These are phyloP conservation scores for Hippocampus zosterae DNA, from an alignment of 2,113 vertebrate species.

Conservation along the genomic window DNA sequence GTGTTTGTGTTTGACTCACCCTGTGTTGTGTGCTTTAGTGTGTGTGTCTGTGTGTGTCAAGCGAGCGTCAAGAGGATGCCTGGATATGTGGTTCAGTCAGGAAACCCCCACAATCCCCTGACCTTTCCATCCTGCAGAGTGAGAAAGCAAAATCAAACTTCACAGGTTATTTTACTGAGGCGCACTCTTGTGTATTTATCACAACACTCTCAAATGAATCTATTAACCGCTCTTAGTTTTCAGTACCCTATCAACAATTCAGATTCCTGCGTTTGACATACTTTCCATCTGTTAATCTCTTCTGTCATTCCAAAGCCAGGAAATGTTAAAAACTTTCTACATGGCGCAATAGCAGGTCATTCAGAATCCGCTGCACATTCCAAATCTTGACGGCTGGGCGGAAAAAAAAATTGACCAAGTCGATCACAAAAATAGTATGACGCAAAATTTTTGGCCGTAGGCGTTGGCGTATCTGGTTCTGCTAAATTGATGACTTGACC, in stretches of 20 bases:
- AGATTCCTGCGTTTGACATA: background rate
- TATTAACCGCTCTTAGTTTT: constrained; percentile 9
- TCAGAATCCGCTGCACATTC: background rate
- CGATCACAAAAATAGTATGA: too few species aligned
- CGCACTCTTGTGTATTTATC: constrained; percentile 25
- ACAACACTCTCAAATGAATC: constrained; percentile 15
- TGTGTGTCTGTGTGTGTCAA: constrained; percentile 36
- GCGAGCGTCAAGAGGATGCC: constrained; percentile 55
- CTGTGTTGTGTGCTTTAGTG: constrained; percentile 14
- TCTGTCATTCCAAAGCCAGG: background rate
- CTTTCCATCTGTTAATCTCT: background rate
- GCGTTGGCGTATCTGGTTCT: background rate
- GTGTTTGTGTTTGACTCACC: constrained; percentile 43
- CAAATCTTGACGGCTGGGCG: too few species aligned
- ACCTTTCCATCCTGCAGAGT: constrained; percentile 47
- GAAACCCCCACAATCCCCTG: constrained; percentile 53
- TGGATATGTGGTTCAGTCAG: constrained; percentile 64
- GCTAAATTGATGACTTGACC: background rate
- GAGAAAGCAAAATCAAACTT: constrained; percentile 43
- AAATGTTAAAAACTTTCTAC: background rate
- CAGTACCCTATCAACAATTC: background rate
- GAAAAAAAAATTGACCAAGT: too few species aligned
- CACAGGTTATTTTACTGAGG: constrained; percentile 44
- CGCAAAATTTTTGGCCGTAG: too few species aligned
- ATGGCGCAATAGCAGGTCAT: background rate